phyloP scores from a whole-genome alignment of 1,140 invertebrate genomes.

The Halesus radiatus region DNA sequence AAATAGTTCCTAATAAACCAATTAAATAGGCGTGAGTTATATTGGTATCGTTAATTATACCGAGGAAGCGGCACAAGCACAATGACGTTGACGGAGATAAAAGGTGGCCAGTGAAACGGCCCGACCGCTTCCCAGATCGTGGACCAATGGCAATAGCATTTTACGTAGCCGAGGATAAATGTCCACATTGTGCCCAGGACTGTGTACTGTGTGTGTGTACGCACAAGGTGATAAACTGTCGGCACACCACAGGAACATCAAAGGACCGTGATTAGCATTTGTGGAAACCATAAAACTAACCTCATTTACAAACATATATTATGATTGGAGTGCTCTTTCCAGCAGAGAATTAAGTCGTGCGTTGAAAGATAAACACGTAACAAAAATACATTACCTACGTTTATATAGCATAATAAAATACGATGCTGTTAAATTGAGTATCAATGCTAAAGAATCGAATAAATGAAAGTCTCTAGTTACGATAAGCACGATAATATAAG shows the following conservation, averaged over 20 bases:
- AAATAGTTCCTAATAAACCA: no score
- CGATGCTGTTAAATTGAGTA: no score
- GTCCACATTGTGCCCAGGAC: background rate
- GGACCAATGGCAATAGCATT: constrained; percentile 32
- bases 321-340: background rate
- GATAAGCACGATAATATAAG: no score
- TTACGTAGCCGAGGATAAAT: constrained; percentile 29
- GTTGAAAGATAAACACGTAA: background rate
- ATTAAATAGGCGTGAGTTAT: background rate
- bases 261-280: constrained; percentile 35
- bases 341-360: constrained; percentile 2
- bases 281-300: constrained; percentile 18
- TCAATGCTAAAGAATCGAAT: no score
- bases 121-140: constrained; percentile 10
- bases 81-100: background rate
- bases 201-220: background rate
- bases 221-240: constrained; percentile 23
- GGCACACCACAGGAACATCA: constrained; percentile 24
- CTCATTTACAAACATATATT: background rate
- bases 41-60: background rate
- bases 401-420: no score
- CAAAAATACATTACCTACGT: no score
- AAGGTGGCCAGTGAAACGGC: background rate
- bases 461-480: no score
- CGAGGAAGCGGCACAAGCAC: background rate